Percentiles rank a stretch among this genome's conserved stretches.
Evolutionary conservation across 2,888 invertebrate species (phyloP).

Genomic region (Saturnia pavonia): DNA sequence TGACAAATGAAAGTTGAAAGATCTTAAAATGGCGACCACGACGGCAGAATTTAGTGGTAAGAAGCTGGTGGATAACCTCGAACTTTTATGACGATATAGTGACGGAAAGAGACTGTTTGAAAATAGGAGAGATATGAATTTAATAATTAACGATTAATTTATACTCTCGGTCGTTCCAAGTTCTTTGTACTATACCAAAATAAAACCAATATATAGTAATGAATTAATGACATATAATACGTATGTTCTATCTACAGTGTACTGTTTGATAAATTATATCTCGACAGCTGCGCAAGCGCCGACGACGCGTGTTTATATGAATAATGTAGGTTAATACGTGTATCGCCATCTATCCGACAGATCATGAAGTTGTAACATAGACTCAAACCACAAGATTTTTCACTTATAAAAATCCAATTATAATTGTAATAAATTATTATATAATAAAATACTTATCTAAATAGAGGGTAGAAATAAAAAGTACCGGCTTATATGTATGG

Average conservation of each 20-base stretch:
- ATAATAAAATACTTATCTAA: too few relatives aligned
- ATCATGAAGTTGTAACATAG: constrained; percentile 40
- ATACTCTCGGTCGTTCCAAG: not conserved
- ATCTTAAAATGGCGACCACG: not conserved
- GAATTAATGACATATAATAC: constrained; percentile 3
- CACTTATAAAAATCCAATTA: constrained; percentile 1
- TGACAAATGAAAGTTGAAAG: not conserved
- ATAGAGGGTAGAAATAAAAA: not conserved
- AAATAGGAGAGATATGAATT: not conserved
- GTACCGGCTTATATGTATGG: not conserved
- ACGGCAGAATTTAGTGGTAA: not conserved
- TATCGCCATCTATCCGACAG: constrained; percentile 66
- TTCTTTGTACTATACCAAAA: constrained; percentile 12
- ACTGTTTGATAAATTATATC: constrained; percentile 56
- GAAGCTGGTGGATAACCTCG: not conserved
- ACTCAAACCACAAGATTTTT: constrained; percentile 10
- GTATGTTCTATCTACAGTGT: constrained; percentile 20
- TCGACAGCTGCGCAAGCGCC: constrained; percentile 58
- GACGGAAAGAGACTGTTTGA: not conserved
- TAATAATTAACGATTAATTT: not conserved
- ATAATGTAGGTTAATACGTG: constrained; percentile 63
- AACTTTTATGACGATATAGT: not conserved
- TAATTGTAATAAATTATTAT: not conserved
- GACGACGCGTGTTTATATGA: constrained; percentile 48
- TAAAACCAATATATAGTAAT: constrained; percentile 20